Evolutionary conservation across 2,888 invertebrate genomes (phyloP).

Genomic region (Sympetrum striolatum): DNA sequence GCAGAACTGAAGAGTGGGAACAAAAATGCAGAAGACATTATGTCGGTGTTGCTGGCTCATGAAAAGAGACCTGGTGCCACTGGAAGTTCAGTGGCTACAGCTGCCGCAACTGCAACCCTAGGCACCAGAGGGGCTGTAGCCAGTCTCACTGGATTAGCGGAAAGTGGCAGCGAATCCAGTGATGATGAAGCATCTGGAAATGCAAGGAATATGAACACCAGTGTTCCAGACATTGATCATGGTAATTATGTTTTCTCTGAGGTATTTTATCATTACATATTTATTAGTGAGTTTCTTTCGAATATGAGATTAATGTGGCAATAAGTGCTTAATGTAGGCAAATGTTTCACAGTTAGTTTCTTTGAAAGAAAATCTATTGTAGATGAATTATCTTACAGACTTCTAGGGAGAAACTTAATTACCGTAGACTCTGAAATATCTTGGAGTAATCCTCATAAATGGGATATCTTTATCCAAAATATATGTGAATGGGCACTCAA

Average conservation of each 20-base stretch:
- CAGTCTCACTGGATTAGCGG: constrained; percentile 54
- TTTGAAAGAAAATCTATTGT: too few species aligned
- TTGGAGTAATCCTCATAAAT: too few species aligned
- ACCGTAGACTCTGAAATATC: too few species aligned
- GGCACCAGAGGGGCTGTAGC: constrained; percentile 54
- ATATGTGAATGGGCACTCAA: too few species aligned
- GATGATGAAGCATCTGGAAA: constrained; percentile 69
- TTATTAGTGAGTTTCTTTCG: background rate
- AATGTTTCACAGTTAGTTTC: too few species aligned
- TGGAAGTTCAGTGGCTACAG: constrained; percentile 62
- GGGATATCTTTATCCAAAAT: too few species aligned
- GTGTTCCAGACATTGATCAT: constrained; percentile 8
- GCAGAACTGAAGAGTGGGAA: background rate
- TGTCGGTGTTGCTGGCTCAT: constrained; percentile 88
- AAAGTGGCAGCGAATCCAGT: constrained; percentile 75
- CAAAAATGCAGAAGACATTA: constrained; percentile 74
- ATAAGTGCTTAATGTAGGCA: too few species aligned
- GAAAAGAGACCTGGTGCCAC: constrained; percentile 76
- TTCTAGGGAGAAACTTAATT: too few species aligned
- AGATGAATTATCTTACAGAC: too few species aligned
- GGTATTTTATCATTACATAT: too few species aligned
- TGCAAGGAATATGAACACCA: background rate
- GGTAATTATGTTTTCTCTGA: constrained; percentile 21
- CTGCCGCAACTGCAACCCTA: constrained; percentile 67
- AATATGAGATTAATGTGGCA: too few species aligned